Evolutionary conservation across 2,888 invertebrate genomes (phyloP), one percentile per base, ranked within the genome.

Genomic region (Gortyna flavago): DNA sequence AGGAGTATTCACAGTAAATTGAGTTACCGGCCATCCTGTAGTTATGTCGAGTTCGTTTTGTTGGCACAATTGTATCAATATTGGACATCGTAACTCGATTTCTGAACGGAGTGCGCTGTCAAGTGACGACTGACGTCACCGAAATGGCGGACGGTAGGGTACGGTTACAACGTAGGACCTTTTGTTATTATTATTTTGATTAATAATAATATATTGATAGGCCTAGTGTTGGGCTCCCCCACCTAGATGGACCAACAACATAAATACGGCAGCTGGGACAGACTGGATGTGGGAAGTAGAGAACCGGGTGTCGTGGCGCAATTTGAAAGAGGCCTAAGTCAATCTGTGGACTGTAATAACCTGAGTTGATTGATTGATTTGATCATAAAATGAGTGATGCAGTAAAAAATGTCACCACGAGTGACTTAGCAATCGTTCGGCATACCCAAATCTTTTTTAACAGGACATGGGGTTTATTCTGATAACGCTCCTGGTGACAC

Each of bases 41-140:
- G 92, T 93, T 93, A 93, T 91, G 91, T 92, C 90, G 89, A 86
- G 90, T 93, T 93, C 92, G 91, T 93, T 94, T 91, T 93, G 94
- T 94, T 94, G 92, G 93, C 92, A 94, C 93, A 94, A 95, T 95
- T 95, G 94, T 95, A 95, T 95, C 95, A 95, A 95, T 95, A 95
- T 95, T 95, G 95, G 93, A 93, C 92, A 92, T 92, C 92, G 93
- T 95, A 95, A 95, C 93, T 94, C 92, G 92, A 94, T 95, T 95
- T 94, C 90, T 89, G 91, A 89, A 91, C 90, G 89, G 86, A 92
- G 90, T 90, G 91, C 88, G 87, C 91, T 91, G 93, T 93, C 94
- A 93, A 91, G 90, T 90, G 90, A 88, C 90, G 90, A 88, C 89
- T 87, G 92, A 87, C 82, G 79, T 85, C 79, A 86, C 81, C 85